Evolutionary conservation across 1,140 invertebrate species (phyloP), one percentile per base, ranked within the genome.

Genomic region (Drosophila jambulina): DNA sequence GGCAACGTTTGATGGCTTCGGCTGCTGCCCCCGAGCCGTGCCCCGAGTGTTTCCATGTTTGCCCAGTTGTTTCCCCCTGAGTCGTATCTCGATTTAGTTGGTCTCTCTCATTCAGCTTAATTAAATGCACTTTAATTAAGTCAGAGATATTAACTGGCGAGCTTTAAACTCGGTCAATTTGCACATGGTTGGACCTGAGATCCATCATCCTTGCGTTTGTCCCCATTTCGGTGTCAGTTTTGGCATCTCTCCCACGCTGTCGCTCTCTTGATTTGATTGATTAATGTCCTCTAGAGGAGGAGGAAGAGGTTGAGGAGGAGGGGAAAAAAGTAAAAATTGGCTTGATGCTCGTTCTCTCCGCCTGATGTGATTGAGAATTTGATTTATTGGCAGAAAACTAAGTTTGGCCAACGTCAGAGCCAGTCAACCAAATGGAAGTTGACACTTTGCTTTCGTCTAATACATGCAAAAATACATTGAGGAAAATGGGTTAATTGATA

Each of bases 121-220:
- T 90, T 65, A 82, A 85, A 75, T 79, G 71, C 75, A 60, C 75
- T 90, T 90, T 76, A 85, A 91, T 90, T 85, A 80, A 80, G 82
- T 77, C 78, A 54, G 72, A 65, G 78, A 65, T 67, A 90, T 84
- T 75, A 78, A 75, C 69, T 32, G 23, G 65, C 59, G 53, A 69
- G 46, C 68, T 65, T 51, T 60, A 58, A 77, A 76, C 38, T 57
- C 57, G 75, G 61, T 57, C 74, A 29, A 78, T 46, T 38, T 64
- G 68, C 78, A 38, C 9, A 67, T 69, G 51, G 48, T 29, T 29
- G 60, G 46, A 9, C 49, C 12, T 25, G 29, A 13, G 19, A 38
- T 25, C 36, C 38, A 53, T 40, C 46, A 53, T 38, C n/a, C 13
- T 51, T 68, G 21, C 23, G 40, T 29, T 60, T 59, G 46, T 19